Percentiles rank a stretch among this genome's conserved stretches.
Evolutionary conservation across 2,888 invertebrate species (phyloP).

Genomic region (Imbricaverruca yamaguchii): DNA sequence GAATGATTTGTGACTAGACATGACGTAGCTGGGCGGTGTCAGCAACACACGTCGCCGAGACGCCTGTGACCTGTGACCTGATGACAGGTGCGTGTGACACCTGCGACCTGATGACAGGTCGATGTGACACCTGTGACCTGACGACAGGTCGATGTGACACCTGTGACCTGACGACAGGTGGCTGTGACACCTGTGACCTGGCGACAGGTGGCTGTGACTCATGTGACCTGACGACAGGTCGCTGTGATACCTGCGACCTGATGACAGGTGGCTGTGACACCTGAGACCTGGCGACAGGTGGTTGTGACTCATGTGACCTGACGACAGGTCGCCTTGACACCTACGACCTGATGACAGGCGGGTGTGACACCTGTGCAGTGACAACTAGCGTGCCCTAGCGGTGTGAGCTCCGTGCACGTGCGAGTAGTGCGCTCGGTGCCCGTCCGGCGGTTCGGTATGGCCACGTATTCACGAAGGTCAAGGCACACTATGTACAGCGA

Average conservation of each 20-base stretch:
- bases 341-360: too few species aligned
- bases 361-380: not conserved
- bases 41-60: not conserved
- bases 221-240: too few species aligned
- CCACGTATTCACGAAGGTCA: constrained; percentile 1
- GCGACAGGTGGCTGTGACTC: too few species aligned
- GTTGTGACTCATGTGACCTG: too few species aligned
- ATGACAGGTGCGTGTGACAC: too few species aligned
- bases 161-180: too few species aligned
- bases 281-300: too few species aligned
- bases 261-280: too few species aligned
- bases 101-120: too few species aligned
- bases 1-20: not conserved
- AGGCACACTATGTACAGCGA: not conserved
- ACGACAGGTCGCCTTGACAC: too few species aligned
- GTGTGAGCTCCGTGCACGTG: not conserved
- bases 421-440: not conserved
- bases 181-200: not conserved
- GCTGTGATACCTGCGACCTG: too few species aligned
- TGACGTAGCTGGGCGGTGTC: not conserved
- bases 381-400: not conserved
- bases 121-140: not conserved
- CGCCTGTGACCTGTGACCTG: too few species aligned
- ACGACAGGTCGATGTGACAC: not conserved
- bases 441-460: not conserved